Evolutionary conservation across 1,140 invertebrate species (phyloP), one percentile per base, ranked within the genome.

Genomic region (Leptestheria dahalacensis): DNA sequence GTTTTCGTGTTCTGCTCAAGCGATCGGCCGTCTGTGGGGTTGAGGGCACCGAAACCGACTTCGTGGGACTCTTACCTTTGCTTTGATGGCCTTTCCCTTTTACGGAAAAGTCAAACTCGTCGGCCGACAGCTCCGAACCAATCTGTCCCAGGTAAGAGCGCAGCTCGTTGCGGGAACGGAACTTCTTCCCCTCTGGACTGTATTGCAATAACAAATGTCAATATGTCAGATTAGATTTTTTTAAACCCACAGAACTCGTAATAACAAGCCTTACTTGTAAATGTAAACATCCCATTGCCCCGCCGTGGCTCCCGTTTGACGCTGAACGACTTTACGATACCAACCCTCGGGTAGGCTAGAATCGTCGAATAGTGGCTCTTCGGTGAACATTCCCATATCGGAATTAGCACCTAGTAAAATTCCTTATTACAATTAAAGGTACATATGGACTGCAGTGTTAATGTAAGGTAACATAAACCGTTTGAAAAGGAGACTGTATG

Each of bases 41-140:
- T 41, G 6, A 9, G 33, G 33, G 33, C 15, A 41, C 6, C 6
- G 33, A 41, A 41, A 15, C 20, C n/a, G 28, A 21, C 33, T 55
- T 55, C 10, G 53, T 55, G 10, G 53, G 53, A 41, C 53, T 55
- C 53, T 55, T 55, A 55, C 53, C 53, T 55, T 55, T 55, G 21
- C 21, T 29, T 18, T 25, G 53, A 25, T 55, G 53, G 33, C 53
- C 53, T 55, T 55, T 55, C 12, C 53, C 53, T 29, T 55, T 55
- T 21, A 55, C 53, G n/a, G 53, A 55, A 52, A 60, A 60, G 28
- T 60, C 58, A 60, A 60, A 60, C 26, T 60, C 58, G 24, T 60
- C 58, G 18, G 58, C 46, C 4, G 24, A 29, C 25, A 60, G 24
- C 1, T 51, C 41, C 2, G 28, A 29, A 23, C 48, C 48, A 21